phyloP scores from a whole-genome alignment of 1,140 invertebrate species.

The Trachymyrmex cornetzi region DNA sequence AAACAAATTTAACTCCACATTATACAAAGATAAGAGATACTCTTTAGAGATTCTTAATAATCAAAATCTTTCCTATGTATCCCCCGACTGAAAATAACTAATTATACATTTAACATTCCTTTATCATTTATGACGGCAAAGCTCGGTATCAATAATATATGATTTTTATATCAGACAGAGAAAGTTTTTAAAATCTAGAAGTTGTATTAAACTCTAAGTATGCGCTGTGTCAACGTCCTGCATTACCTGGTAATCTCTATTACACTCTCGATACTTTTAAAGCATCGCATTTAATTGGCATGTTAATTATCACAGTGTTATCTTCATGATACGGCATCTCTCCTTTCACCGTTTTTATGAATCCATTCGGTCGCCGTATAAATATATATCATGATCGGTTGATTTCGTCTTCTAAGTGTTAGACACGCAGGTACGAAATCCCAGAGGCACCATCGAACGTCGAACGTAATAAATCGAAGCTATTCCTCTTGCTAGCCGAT shows the following conservation, averaged over 20 bases:
- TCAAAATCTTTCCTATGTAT: neutral
- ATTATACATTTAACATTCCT: too few relatives aligned
- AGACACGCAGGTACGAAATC: neutral
- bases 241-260: neutral
- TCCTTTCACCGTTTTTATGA: slow-evolving; percentile 35
- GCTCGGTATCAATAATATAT: neutral
- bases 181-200: neutral
- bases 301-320: slow-evolving; percentile 24
- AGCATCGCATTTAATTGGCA: slow-evolving; percentile 30
- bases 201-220: neutral
- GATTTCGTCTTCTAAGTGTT: slow-evolving; percentile 29
- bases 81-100: too few relatives aligned
- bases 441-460: slow-evolving; percentile 1
- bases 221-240: neutral
- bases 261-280: neutral
- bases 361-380: neutral
- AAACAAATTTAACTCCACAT: neutral
- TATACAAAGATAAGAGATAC: neutral
- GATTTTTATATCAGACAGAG: neutral
- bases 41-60: neutral
- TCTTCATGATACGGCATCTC: slow-evolving; percentile 24
- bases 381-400: neutral
- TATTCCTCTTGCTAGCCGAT: slow-evolving; percentile 39
- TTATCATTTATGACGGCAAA: neutral
- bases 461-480: slow-evolving; percentile 52